Evolutionary conservation across 2,888 invertebrate species (phyloP).

Genomic region (Dryomyza anilis): DNA sequence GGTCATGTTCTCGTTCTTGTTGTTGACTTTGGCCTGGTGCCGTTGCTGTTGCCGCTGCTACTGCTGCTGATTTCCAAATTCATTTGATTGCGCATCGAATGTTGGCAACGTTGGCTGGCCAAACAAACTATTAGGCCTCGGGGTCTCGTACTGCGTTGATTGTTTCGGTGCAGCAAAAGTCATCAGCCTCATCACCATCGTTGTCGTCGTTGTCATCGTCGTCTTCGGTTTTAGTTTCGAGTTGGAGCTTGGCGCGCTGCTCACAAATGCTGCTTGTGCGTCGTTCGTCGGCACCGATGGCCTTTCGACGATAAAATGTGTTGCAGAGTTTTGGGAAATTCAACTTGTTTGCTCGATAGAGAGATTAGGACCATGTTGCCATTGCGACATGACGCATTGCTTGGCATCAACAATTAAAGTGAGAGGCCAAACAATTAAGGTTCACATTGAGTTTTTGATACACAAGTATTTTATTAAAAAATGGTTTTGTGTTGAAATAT

Average conservation of each 20-base stretch:
- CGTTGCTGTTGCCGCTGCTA: not conserved
- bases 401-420: no score
- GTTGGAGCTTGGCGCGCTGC: no score
- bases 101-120: not conserved
- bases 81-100: not conserved
- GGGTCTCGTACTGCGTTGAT: constrained; percentile 3
- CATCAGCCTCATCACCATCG: not conserved
- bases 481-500: no score
- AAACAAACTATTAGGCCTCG: not conserved
- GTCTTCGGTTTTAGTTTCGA: not conserved
- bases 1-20: not conserved
- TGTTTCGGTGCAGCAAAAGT: constrained; percentile 1
- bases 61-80: constrained; percentile 2
- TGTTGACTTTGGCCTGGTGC: not conserved
- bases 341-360: no score
- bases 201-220: not conserved
- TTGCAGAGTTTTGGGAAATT: not conserved
- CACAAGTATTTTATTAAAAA: no score
- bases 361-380: no score
- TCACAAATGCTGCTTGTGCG: no score
- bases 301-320: no score
- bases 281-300: no score
- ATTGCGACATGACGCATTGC: no score
- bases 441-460: no score
- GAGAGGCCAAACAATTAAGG: no score